phyloP scores from a whole-genome alignment of 2,113 vertebrate species.

The Podarcis muralis region DNA sequence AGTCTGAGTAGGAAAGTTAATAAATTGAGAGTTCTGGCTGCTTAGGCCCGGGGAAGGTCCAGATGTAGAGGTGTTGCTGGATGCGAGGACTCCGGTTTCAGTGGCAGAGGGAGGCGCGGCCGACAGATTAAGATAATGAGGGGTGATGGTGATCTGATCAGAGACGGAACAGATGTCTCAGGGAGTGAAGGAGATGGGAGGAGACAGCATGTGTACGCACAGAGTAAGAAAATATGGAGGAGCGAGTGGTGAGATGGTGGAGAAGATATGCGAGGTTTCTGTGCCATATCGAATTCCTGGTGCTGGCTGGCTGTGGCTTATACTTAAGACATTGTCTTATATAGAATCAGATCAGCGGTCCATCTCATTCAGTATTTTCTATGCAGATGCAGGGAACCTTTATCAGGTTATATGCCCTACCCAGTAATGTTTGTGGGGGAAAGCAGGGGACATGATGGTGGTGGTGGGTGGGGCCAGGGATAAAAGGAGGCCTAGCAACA shows the following conservation, averaged over 20 bases:
- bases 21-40: background rate
- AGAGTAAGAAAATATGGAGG: background rate
- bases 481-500: no score
- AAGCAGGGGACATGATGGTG: no score
- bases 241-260: no score
- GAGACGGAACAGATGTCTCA: background rate
- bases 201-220: background rate
- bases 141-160: background rate
- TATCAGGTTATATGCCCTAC: no score
- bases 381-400: no score
- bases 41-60: background rate
- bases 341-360: background rate
- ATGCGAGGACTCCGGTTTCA: background rate
- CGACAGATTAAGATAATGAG: constrained; percentile 2
- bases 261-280: background rate
- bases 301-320: no score
- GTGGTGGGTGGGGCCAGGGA: no score
- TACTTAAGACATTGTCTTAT: no score
- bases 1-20: background rate
- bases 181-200: background rate
- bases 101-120: background rate
- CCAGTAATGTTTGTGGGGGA: no score
- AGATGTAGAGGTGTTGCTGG: background rate
- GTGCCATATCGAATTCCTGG: background rate
- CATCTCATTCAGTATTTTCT: background rate